Evolutionary conservation across 2,888 invertebrate genomes (phyloP).

Genomic region (Amitus sp.): DNA sequence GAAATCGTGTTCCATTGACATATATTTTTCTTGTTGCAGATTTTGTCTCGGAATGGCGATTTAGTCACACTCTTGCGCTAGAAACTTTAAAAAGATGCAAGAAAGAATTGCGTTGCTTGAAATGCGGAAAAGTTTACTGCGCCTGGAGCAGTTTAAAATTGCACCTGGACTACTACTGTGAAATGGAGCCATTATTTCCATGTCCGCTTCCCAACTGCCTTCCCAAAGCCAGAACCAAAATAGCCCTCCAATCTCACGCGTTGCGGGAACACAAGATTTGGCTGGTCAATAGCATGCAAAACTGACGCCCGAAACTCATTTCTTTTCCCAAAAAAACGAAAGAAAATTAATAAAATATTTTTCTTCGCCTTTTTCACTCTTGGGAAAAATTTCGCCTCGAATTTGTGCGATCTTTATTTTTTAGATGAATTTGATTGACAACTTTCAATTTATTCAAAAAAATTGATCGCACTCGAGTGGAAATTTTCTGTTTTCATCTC

Average conservation of each 20-base stretch:
- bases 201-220: constrained; percentile 49
- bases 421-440: too few species aligned
- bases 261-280: constrained; percentile 51
- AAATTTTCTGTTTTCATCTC: too few species aligned
- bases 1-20: constrained; percentile 68
- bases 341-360: too few species aligned
- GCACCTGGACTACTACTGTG: constrained; percentile 57
- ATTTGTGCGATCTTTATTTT: too few species aligned
- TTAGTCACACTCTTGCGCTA: constrained; percentile 49
- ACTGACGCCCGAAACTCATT: too few species aligned
- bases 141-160: constrained; percentile 53
- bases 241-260: constrained; percentile 47
- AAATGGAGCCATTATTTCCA: constrained; percentile 47
- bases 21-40: constrained; percentile 26
- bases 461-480: not conserved
- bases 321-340: too few species aligned
- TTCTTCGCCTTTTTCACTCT: too few species aligned
- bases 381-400: too few species aligned
- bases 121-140: constrained; percentile 51
- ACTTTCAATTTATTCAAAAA: not conserved
- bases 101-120: constrained; percentile 47
- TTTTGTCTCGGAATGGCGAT: constrained; percentile 41
- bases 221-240: constrained; percentile 45
- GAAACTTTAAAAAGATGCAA: constrained; percentile 51
- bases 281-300: too few species aligned